phyloP scores from a whole-genome alignment of 2,113 vertebrate species.

The Ibidorhyncha struthersii region DNA sequence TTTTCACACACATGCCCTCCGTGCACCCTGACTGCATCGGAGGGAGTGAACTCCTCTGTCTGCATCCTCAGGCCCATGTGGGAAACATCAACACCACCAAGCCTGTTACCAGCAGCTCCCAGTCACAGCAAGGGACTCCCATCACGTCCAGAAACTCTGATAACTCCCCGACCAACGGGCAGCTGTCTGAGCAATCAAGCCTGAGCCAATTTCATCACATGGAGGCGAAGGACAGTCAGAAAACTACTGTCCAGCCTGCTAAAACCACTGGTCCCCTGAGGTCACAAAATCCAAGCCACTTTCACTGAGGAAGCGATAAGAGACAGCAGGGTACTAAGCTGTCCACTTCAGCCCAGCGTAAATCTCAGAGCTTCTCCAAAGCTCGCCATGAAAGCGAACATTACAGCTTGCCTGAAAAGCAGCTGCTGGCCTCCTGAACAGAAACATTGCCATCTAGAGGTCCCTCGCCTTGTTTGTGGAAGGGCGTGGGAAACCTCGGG shows the following conservation, averaged over 20 bases:
- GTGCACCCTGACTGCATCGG: accelerated
- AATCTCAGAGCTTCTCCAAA: conserved; percentile 18
- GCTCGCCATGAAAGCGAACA: not conserved
- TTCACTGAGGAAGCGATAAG: not conserved
- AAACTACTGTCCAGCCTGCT: not conserved
- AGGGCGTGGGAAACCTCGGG: not conserved
- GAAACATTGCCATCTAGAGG: conserved; percentile 80
- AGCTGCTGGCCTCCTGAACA: conserved; percentile 30
- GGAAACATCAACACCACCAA: not conserved
- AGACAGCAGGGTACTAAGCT: conserved; percentile 5
- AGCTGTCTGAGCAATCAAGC: not conserved
- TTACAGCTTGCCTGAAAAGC: not conserved
- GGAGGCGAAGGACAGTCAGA: not conserved
- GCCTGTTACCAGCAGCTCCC: not conserved
- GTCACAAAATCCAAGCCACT: conserved; percentile 8
- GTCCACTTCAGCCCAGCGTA: not conserved
- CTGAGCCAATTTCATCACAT: not conserved
- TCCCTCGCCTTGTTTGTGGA: not conserved
- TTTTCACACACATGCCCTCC: not conserved
- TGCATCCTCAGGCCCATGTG: not conserved
- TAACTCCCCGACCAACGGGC: accelerated
- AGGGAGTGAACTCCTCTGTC: not conserved
- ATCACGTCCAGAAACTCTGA: not conserved
- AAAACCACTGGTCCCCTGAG: not conserved
- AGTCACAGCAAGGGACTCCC: not conserved